Conservation (phyloP, 2,888 invertebrate genomes). For the Lasioglossum pauxillum region DNA sequence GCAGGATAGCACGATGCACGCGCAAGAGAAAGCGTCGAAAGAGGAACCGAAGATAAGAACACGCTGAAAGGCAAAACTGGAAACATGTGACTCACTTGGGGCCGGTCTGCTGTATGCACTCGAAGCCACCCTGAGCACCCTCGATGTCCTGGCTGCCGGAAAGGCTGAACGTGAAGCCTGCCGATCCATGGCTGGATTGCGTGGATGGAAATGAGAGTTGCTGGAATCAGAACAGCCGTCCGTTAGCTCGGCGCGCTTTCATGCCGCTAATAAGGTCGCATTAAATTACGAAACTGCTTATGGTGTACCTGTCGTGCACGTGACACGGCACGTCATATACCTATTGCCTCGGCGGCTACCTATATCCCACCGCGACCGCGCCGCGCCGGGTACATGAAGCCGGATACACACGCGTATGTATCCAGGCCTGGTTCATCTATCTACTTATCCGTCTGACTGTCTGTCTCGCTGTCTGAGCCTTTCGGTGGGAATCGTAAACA, state of each 20-base stretch:
- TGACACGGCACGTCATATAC: slow-evolving; percentile 52
- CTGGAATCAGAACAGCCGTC: slow-evolving; percentile 84
- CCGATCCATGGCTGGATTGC: slow-evolving; percentile 85
- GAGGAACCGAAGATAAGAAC: neutral
- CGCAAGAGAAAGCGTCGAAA: neutral
- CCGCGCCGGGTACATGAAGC: slow-evolving; percentile 28
- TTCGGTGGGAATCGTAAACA: neutral
- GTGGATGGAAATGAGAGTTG: slow-evolving; percentile 91
- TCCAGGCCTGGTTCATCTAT: slow-evolving; percentile 36
- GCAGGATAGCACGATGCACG: neutral
- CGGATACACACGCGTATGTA: slow-evolving; percentile 41
- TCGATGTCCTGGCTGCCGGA: slow-evolving; percentile 93
- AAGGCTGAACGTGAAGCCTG: slow-evolving; percentile 91
- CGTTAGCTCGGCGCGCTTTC: slow-evolving; percentile 66
- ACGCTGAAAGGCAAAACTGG: neutral
- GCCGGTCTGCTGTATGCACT: slow-evolving; percentile 92
- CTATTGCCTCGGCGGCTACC: slow-evolving; percentile 19
- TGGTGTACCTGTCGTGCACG: slow-evolving; percentile 48
- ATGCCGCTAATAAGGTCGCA: slow-evolving; percentile 70
- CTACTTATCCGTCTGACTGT: slow-evolving; percentile 30
- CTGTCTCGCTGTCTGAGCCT: slow-evolving; percentile 7
- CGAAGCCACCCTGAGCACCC: slow-evolving; percentile 95
- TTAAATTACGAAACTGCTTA: slow-evolving; percentile 73
- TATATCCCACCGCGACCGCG: slow-evolving; percentile 10
- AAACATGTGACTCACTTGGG: slow-evolving; percentile 81